A percentile compares a stretch with the other conserved stretches of the same genome.
These are phyloP conservation scores for Vulpes ferrilata DNA, from an alignment of 2,113 vertebrate genomes.

Conservation along the genomic window DNA sequence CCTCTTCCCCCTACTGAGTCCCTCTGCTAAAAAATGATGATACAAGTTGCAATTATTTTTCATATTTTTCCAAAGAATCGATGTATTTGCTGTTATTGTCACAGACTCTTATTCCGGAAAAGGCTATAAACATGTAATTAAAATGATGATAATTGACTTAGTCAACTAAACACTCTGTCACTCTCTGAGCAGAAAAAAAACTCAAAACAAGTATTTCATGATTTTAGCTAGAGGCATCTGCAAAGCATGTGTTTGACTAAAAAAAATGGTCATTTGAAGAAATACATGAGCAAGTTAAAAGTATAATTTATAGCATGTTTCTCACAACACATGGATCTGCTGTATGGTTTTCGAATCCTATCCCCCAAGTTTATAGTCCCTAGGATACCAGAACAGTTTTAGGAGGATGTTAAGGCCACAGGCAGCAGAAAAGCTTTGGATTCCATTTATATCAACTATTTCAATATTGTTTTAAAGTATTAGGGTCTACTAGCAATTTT, in stretches of 20 bases:
- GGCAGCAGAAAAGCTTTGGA: background rate
- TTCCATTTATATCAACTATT: slow-evolving; percentile 49
- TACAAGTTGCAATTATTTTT: background rate
- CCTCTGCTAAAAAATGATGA: slow-evolving; percentile 22
- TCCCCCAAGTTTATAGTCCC: slow-evolving; percentile 10
- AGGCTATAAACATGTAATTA: background rate
- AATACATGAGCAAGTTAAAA: slow-evolving; percentile 55
- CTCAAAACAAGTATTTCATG: slow-evolving; percentile 39
- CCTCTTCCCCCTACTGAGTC: slow-evolving; percentile 37
- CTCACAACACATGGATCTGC: slow-evolving; percentile 1
- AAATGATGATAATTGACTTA: slow-evolving; percentile 58
- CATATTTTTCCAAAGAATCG: slow-evolving; percentile 27
- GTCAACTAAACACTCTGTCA: slow-evolving; percentile 30
- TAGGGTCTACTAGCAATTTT: background rate
- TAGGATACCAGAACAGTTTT: slow-evolving; percentile 1
- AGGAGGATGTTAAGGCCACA: background rate
- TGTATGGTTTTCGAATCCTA: background rate
- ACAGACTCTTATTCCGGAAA: slow-evolving; percentile 38
- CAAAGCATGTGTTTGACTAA: slow-evolving; percentile 68
- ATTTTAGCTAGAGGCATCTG: slow-evolving; percentile 54
- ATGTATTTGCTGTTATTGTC: slow-evolving; percentile 14
- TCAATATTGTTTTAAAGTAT: slow-evolving; percentile 25
- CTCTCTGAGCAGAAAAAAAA: slow-evolving; percentile 36
- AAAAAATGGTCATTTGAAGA: slow-evolving; percentile 38
- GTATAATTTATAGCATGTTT: slow-evolving; percentile 44